Conservation (phyloP, 2,888 invertebrate genomes). For the Campaea margaritaria region DNA sequence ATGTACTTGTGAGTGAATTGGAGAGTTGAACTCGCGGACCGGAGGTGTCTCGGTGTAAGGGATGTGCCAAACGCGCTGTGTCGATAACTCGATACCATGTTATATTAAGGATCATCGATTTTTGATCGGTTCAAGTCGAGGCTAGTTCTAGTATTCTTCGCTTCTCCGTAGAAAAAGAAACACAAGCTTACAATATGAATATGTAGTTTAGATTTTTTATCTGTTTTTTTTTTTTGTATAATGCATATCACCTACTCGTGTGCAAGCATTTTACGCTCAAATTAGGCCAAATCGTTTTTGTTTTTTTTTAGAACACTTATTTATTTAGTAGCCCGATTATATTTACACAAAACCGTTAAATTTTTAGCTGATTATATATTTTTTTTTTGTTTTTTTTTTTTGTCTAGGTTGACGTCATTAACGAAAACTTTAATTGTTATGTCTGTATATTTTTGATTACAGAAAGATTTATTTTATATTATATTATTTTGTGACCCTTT, state of each 20-base stretch:
- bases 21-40: conserved; percentile 21
- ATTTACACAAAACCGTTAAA: conserved; percentile 25
- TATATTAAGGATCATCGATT: conserved; percentile 80
- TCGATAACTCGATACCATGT: conserved; percentile 65
- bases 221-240: conserved; percentile 30
- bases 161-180: conserved; percentile 45
- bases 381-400: conserved; percentile 35
- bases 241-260: conserved; percentile 53
- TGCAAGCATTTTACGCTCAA: conserved; percentile 60
- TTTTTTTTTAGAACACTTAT: conserved; percentile 48
- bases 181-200: conserved; percentile 43
- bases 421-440: conserved; percentile 50
- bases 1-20: background rate
- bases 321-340: conserved; percentile 40
- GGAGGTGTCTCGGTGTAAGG: conserved; percentile 36
- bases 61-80: conserved; percentile 47
- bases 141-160: conserved; percentile 62
- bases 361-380: conserved; percentile 31
- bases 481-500: conserved; percentile 46
- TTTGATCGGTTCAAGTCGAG: conserved; percentile 59
- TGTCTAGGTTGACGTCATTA: conserved; percentile 39
- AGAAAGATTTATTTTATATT: conserved; percentile 53
- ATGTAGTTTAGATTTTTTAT: conserved; percentile 22
- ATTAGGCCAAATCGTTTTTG: conserved; percentile 55
- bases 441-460: conserved; percentile 80